Evolutionary conservation across 2,113 vertebrate genomes (phyloP), one percentile per base, ranked within the genome.

Genomic region (Gracilinanus agilis): DNA sequence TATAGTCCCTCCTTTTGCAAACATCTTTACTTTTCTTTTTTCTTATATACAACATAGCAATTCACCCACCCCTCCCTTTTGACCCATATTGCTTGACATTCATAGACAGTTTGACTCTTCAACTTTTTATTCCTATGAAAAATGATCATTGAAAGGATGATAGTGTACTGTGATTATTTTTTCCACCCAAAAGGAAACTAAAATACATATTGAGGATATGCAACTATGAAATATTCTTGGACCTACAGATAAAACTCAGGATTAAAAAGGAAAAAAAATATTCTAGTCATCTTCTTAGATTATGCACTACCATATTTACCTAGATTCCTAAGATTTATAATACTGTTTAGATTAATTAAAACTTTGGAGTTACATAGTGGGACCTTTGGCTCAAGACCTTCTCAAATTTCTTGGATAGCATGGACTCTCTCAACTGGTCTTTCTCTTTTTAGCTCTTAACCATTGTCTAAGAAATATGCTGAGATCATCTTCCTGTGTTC

Each of bases 81-180:
- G n/a, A 83, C 23, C 54, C 54, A 94, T 90, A 7, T 0, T 58
- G n/a, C 49, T 44, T n/a, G 90, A 91, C 58, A 54, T 90, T 92
- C 49, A 95, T 89, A 95, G 67, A 92, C 2, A 54, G 55, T 67
- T 95, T 24, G 7, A 27, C 90, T 92, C 89, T 93, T 44, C 53
- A 88, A 24, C 29, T 95, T 92, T 90, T 49, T 75, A 55, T 88
- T 40, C 90, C 55, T 91, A 61, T 53, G 93, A 93, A 96, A 95
- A 94, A 92, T 53, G 54, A 92, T 89, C 92, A 91, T 55, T 96
- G 55, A 97, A 96, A 95, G 92, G 25, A 49, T 3, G 92, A 10
- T 91, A 2, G 53, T 89, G 9, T 93, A 49, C 29, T 97, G 96
- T 95, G 92, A 95, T 93, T 93, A 29, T 56, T 94, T 94, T 94